Evolutionary conservation across 2,113 vertebrate species (phyloP).

Genomic region (Malurus elegans): DNA sequence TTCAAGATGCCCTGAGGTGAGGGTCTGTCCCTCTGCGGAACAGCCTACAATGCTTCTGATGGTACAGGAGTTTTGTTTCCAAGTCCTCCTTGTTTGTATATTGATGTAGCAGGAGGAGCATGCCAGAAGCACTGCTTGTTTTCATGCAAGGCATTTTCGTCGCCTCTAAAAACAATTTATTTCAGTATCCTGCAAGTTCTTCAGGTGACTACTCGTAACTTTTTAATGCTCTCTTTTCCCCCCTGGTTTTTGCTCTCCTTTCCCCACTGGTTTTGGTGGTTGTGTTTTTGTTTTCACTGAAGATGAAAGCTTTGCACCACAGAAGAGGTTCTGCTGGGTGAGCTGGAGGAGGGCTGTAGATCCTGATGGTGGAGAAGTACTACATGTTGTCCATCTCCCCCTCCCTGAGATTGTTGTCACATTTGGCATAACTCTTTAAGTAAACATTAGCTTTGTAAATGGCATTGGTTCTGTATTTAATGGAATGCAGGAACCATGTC

Average conservation of each 20-base stretch:
- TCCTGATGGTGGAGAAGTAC: neutral
- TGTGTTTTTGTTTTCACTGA: neutral
- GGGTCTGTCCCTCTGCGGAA: neutral
- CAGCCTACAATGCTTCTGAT: neutral
- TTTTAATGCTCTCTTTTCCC: neutral
- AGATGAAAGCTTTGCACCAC: neutral
- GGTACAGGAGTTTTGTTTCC: neutral
- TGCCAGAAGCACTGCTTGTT: neutral
- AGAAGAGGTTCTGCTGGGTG: neutral
- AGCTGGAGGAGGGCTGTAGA: neutral
- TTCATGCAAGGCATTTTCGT: neutral
- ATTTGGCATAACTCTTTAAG: neutral
- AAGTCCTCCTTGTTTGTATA: neutral
- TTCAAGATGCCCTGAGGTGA: rapidly evolving
- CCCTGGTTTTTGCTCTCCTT: neutral
- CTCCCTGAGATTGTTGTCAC: neutral
- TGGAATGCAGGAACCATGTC: neutral
- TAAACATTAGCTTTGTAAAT: neutral
- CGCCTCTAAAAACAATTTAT: neutral
- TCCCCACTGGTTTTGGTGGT: neutral
- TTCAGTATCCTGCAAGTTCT: neutral
- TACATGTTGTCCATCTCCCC: neutral
- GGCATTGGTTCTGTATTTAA: neutral
- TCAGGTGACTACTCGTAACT: neutral
- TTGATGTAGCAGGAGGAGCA: neutral